phyloP scores from a whole-genome alignment of 2,113 vertebrate species.

The Elephantulus edwardii region DNA sequence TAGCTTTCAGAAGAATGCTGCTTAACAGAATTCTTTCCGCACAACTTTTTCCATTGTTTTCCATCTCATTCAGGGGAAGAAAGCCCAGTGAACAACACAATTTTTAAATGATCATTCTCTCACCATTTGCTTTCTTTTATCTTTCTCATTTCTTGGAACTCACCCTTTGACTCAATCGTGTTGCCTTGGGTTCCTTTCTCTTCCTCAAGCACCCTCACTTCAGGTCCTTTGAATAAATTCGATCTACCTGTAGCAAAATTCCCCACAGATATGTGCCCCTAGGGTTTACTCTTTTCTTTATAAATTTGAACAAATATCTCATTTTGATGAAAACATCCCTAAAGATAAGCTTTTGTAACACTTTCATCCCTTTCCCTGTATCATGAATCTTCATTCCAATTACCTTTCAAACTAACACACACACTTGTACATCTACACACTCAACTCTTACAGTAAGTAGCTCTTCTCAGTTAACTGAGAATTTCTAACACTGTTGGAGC shows the following conservation, averaged over 20 bases:
- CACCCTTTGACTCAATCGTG: not conserved
- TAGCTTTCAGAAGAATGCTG: not conserved
- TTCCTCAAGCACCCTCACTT: not conserved
- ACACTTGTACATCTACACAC: not conserved
- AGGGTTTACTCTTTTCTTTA: not conserved
- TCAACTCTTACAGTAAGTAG: not conserved
- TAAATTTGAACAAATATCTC: not conserved
- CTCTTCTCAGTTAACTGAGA: not conserved
- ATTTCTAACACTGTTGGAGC: not conserved
- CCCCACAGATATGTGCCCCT: not conserved
- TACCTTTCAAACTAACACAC: not conserved
- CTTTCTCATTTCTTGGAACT: not conserved
- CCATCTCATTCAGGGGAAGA: not conserved
- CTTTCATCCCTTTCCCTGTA: not conserved
- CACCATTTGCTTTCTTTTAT: not conserved
- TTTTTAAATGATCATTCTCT: not conserved
- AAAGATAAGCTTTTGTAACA: not conserved
- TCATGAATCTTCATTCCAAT: not conserved
- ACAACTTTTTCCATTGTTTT: not conserved
- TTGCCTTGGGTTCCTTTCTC: not conserved
- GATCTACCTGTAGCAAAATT: not conserved
- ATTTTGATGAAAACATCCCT: not conserved
- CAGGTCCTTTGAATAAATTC: not conserved
- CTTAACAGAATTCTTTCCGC: not conserved
- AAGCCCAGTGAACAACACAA: not conserved